Evolutionary conservation across 2,797 vertebrate genomes (phyloP), one percentile per base, ranked within the genome.

Genomic region (Hafferia zeledoni): DNA sequence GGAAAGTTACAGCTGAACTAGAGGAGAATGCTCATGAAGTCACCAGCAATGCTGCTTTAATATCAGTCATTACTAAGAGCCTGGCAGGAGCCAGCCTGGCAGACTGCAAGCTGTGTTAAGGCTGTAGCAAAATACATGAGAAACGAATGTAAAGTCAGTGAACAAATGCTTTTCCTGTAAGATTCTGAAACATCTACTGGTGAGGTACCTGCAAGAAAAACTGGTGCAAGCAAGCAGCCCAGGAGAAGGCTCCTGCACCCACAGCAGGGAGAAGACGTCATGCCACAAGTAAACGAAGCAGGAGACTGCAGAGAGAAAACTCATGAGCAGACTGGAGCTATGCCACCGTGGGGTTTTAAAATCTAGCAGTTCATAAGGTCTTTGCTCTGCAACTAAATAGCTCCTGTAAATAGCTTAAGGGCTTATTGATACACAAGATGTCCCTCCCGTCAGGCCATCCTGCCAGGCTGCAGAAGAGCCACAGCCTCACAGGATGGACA

Each of bases 351-450:
- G 35, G 50, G 65, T 43, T 93, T 92, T 75, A 83, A 87, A 88
- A 81, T 22, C 53, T 31, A 64, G 37, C 28, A 41, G 44, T 83
- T 91, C 68, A 63, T 27, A 52, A 78, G 84, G 82, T 55, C 84
- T 71, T 70, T 39, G 65, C 72, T 83, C 31, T 35, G 37, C n/a
- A 83, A 74, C 44, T 83, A 92, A 95, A 93, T 30, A 91, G 82
- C 75, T 89, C 69, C 81, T 28, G 78, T 85, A 94, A 95, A 92
- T 18, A 86, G 79, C 84, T 97, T 86, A 94, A 87, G 20, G 79
- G 60, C 89, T 93, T 83, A 90, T 1, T 52, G 41, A 59, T 49
- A 49, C 25, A 25, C 46, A 80, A 28, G 84, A 80, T 55, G 72
- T 75, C 61, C 22, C 65, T 90, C 56, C 47, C 0, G 0, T 18